Conservation (phyloP, 2,888 invertebrate genomes). For the Tinea trinotella region DNA sequence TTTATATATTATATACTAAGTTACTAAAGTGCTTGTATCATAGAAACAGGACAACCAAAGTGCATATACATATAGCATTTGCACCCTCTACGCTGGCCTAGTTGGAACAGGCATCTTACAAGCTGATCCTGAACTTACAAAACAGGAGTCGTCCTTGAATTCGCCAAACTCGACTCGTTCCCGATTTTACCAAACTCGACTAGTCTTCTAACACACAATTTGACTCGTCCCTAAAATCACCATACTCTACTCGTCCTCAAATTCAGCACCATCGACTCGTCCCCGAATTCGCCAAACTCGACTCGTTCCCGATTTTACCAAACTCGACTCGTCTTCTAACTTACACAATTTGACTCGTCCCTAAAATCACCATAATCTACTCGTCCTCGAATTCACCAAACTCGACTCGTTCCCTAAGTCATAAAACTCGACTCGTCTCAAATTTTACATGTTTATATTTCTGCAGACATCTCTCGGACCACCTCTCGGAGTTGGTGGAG, state of each 20-base stretch:
- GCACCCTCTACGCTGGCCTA: too few species aligned
- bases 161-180: neutral
- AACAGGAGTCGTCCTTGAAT: too few species aligned
- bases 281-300: too few species aligned
- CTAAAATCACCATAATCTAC: neutral
- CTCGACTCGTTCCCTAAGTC: neutral
- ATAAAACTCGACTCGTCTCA: neutral
- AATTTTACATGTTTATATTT: neutral
- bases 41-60: too few species aligned
- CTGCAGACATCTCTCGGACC: slow-evolving; percentile 93
- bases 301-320: neutral
- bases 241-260: neutral
- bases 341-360: neutral
- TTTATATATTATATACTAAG: too few species aligned
- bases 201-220: too few species aligned
- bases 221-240: too few species aligned
- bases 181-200: neutral
- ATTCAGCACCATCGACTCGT: neutral
- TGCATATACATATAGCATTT: too few species aligned
- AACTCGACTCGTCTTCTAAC: neutral
- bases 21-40: too few species aligned
- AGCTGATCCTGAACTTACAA: neutral
- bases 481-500: slow-evolving; percentile 97
- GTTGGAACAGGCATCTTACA: too few species aligned
- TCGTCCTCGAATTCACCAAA: neutral